Percentiles rank a stretch among this genome's conserved stretches.
phyloP scores from a whole-genome alignment of 1,140 invertebrate species.

The Atta texana region DNA sequence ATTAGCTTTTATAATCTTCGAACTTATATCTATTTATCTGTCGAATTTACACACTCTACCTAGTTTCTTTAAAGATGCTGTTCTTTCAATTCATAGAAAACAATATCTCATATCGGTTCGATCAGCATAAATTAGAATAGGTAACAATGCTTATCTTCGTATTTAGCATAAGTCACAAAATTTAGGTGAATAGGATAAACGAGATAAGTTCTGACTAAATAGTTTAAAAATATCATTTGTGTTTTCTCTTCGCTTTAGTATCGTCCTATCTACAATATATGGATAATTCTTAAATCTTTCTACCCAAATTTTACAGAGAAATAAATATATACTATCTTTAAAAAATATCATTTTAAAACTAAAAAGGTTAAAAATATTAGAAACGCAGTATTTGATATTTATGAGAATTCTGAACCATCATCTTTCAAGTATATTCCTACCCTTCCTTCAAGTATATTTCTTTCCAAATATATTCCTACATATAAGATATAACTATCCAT shows the following conservation, averaged over 20 bases:
- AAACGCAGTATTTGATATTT: background rate
- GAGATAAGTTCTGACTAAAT: conserved; percentile 11
- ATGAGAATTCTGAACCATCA: background rate
- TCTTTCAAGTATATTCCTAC: background rate
- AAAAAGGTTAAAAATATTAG: background rate
- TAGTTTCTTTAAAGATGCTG: background rate
- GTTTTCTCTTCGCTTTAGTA: background rate
- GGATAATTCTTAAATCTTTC: conserved; percentile 45
- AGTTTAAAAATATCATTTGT: background rate
- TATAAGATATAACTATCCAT: background rate
- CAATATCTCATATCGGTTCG: conserved; percentile 48
- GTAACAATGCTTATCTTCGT: conserved; percentile 63
- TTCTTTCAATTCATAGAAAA: conserved; percentile 60
- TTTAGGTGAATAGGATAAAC: conserved; percentile 53
- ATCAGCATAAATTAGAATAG: conserved; percentile 75
- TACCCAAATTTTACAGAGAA: background rate
- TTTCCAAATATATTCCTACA: background rate
- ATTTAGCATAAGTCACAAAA: conserved; percentile 74
- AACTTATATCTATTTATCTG: conserved; percentile 62
- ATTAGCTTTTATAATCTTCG: conserved; percentile 61
- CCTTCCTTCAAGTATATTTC: background rate
- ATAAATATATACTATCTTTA: background rate
- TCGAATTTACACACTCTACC: conserved; percentile 55
- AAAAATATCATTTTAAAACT: background rate
- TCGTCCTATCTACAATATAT: background rate